A percentile compares a stretch with the other conserved stretches of the same genome.
Conservation (phyloP, 2,888 invertebrate genomes). For the Andrena camellia region DNA sequence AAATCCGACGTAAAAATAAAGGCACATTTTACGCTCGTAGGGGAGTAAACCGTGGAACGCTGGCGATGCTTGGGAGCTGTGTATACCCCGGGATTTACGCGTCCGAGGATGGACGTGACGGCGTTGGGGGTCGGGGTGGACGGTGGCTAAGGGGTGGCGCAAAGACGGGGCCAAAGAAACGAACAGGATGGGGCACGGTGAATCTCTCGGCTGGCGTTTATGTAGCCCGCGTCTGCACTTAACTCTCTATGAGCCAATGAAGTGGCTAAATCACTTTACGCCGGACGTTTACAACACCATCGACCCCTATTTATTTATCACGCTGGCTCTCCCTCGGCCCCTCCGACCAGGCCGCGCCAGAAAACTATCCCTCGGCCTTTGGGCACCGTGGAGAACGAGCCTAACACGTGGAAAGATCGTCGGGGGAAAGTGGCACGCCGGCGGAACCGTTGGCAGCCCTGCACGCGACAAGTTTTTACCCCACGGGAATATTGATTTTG, state of each 20-base stretch:
- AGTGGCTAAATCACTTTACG: constrained; percentile 80
- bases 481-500: background rate
- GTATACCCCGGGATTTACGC: constrained; percentile 68
- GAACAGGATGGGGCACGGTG: constrained; percentile 42
- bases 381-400: constrained; percentile 27
- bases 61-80: background rate
- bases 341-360: background rate
- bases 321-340: constrained; percentile 38
- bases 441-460: background rate
- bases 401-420: constrained; percentile 33
- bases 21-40: constrained; percentile 73
- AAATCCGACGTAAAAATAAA: constrained; percentile 82
- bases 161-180: constrained; percentile 45
- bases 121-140: background rate
- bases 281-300: constrained; percentile 78
- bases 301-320: constrained; percentile 81
- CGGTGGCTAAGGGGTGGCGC: background rate
- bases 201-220: constrained; percentile 72
- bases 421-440: background rate
- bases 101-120: constrained; percentile 28
- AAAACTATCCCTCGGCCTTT: constrained; percentile 15
- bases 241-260: constrained; percentile 77
- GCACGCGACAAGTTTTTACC: background rate
- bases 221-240: constrained; percentile 76
- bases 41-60: constrained; percentile 51